Conservation (phyloP, 2,113 vertebrate species). For the Paracanthobrama guichenoti region DNA sequence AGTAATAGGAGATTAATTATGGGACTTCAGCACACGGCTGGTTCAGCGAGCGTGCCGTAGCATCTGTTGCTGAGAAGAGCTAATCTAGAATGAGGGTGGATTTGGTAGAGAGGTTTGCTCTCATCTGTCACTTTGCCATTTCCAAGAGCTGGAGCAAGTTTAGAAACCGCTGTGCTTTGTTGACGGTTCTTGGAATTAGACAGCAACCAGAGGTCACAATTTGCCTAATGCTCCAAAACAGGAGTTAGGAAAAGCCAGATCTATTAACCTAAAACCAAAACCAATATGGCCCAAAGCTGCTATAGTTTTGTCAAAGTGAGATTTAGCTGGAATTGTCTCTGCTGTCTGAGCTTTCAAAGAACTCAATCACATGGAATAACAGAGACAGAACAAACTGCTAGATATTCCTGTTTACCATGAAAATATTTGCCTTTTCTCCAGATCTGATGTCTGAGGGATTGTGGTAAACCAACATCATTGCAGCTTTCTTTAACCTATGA, state of each 20-base stretch:
- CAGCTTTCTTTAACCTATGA: not conserved
- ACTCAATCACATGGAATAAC: constrained; percentile 39
- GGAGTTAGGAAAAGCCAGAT: not conserved
- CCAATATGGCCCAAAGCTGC: constrained; percentile 6
- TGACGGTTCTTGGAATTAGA: not conserved
- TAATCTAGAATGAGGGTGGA: constrained; percentile 72
- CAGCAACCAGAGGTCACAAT: not conserved
- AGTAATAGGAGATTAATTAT: constrained; percentile 76
- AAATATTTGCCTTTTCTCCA: constrained; percentile 74
- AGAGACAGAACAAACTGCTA: constrained; percentile 70
- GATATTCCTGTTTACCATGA: constrained; percentile 73
- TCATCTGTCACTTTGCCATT: constrained; percentile 56
- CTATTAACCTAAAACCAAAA: constrained; percentile 4
- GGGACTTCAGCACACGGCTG: constrained; percentile 61
- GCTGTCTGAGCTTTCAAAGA: constrained; percentile 8
- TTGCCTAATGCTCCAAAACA: constrained; percentile 4
- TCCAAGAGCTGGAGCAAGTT: constrained; percentile 38
- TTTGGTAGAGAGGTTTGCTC: constrained; percentile 63
- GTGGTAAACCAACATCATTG: constrained; percentile 68
- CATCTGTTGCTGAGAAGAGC: constrained; percentile 64
- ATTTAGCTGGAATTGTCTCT: constrained; percentile 9
- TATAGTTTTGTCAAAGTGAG: not conserved
- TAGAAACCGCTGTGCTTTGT: not conserved
- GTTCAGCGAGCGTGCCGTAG: constrained; percentile 51
- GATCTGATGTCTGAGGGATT: constrained; percentile 60